Base-by-base conservation (phyloP, 2,888 invertebrate genomes). In the Caenorhabditis sulstoni region DNA sequence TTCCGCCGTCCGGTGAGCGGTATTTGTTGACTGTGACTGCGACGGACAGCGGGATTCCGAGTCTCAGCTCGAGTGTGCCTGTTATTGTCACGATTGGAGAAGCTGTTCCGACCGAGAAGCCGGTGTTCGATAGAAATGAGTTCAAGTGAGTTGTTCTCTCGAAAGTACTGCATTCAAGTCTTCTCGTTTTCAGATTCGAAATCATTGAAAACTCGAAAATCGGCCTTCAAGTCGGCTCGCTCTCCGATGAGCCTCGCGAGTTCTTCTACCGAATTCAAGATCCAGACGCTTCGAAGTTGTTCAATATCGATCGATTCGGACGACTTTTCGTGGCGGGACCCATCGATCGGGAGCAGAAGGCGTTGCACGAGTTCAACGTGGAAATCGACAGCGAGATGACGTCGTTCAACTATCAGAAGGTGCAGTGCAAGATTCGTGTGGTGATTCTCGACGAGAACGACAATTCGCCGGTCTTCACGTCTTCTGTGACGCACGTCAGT, bases 401-500 rank as follows among this genome's bases (percentile, higher is more conserved):
- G 65, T 44, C 65, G 14, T 35, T 57, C 37, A 52, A 22, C 45
- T 16, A 47, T 41, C 52, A 67, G 23, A 50, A 52, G 52, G 23
- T n/a, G 14, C 23, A 67, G 8, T 70, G 79, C 20, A 59, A 59
- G 1, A 66, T 82, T 12, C 52, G 47, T 14, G 64, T 84, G n/a
- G 16, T 52, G 11, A 49, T 85, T 3, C 57, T 64, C 0, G 85
- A 85, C 59, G 82, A 79, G 57, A 85, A 85, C 55, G 85, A 84
- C 52, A 81, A 84, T 45, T 29, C 65, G 3, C 85, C 85, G 1
- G 14, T 37, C 1, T 81, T 86, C 47, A 45, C 44, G 16, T 45
- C 49, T n/a, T 16, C 37, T 11, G 55, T 58, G 12, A 53, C 23
- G 39, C 37, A 52, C 7, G 4, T 65, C 11, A 65, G 80, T 96